Evolutionary conservation across 2,797 vertebrate species (phyloP).

Genomic region (Takifugu rubripes): DNA sequence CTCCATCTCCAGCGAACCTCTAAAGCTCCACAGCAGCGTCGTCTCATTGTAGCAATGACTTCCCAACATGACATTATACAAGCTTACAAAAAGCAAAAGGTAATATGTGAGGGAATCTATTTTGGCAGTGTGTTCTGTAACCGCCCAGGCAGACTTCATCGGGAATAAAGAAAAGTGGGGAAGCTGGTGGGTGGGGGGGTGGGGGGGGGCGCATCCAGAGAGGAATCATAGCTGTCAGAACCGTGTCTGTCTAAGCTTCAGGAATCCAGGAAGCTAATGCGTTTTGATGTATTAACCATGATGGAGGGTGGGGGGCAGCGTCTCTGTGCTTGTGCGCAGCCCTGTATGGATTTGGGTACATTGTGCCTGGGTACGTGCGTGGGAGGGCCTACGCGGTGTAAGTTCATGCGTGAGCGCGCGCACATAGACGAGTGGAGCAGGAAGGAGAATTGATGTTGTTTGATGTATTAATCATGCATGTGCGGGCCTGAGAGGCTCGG

Average conservation of each 20-base stretch:
- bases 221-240: constrained; percentile 74
- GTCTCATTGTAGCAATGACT: constrained; percentile 63
- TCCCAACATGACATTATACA: constrained; percentile 73
- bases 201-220: constrained; percentile 50
- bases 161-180: constrained; percentile 63
- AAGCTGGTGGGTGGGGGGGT: constrained; percentile 40
- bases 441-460: constrained; percentile 66
- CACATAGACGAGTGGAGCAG: constrained; percentile 52
- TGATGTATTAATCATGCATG: constrained; percentile 80
- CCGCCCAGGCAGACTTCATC: constrained; percentile 72
- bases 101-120: constrained; percentile 70
- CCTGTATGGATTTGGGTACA: constrained; percentile 59
- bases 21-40: constrained; percentile 59
- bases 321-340: constrained; percentile 52
- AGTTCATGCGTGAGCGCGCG: constrained; percentile 3
- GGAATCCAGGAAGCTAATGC: constrained; percentile 77
- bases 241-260: constrained; percentile 75
- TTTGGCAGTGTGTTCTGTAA: constrained; percentile 71
- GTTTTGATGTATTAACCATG: constrained; percentile 83
- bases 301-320: constrained; percentile 63
- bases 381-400: neutral
- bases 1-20: constrained; percentile 28
- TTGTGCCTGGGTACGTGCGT: constrained; percentile 27
- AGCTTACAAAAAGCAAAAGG: constrained; percentile 68
- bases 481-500: constrained; percentile 66